Percentiles rank a stretch among this genome's conserved stretches.
These are phyloP conservation scores for Malaclemys terrapin DNA, from an alignment of 2,113 vertebrate species.

Conservation along the genomic window DNA sequence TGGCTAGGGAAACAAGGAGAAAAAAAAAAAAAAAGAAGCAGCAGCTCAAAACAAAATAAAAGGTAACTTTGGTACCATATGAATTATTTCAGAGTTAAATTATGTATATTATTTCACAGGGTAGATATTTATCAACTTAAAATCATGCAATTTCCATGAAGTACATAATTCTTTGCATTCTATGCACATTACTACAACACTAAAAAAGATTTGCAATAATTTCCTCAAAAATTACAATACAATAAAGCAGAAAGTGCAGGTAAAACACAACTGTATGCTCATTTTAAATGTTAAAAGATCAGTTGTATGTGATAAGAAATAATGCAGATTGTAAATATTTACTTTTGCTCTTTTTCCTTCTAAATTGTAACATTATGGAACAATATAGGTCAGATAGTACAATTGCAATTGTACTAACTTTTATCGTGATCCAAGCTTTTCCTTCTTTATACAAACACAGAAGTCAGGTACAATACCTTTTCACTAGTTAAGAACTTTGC, in stretches of 20 bases:
- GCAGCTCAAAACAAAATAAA: not conserved
- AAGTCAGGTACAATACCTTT: slow-evolving; percentile 84
- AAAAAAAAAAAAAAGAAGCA: not conserved
- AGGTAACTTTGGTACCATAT: not conserved
- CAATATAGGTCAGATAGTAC: not conserved
- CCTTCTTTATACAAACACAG: not conserved
- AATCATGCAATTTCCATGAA: not conserved
- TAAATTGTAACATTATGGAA: not conserved
- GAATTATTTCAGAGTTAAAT: not conserved
- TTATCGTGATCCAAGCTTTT: not conserved
- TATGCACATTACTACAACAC: not conserved
- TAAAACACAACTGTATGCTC: not conserved
- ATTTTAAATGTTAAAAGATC: not conserved
- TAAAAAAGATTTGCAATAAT: not conserved
- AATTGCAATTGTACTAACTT: not conserved
- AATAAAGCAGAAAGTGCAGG: not conserved
- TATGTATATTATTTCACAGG: not conserved
- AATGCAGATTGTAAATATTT: not conserved
- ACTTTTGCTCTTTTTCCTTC: not conserved
- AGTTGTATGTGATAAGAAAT: not conserved
- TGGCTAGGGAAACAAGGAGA: not conserved
- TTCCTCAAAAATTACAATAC: not conserved
- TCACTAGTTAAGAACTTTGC: slow-evolving; percentile 99
- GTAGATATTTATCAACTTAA: not conserved
- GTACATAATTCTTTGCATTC: not conserved